These are phyloP conservation scores for Eupithecia dodoneata DNA, from an alignment of 2,888 invertebrate species.

Conservation along the genomic window DNA sequence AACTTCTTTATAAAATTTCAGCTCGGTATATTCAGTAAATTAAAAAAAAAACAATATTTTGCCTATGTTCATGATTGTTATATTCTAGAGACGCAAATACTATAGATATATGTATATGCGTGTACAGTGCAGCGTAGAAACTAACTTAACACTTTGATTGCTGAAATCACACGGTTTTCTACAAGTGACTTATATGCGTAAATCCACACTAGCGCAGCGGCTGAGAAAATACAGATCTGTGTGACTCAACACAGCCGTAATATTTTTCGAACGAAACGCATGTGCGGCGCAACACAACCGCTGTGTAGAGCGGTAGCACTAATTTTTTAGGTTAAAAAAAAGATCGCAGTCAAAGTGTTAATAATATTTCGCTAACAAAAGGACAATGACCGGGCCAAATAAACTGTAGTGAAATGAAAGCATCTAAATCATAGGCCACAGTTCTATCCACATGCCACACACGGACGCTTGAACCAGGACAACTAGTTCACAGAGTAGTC, in stretches of 20 bases:
- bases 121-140: not conserved
- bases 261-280: too few relatives aligned
- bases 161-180: too few relatives aligned
- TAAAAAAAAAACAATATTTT: not conserved
- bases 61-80: not conserved
- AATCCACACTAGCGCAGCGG: too few relatives aligned
- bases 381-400: constrained; percentile 52
- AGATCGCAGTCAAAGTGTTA: too few relatives aligned
- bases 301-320: too few relatives aligned
- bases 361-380: constrained; percentile 16
- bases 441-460: constrained; percentile 74
- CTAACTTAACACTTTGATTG: too few relatives aligned
- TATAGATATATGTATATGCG: not conserved
- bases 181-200: too few relatives aligned
- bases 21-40: not conserved
- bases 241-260: too few relatives aligned
- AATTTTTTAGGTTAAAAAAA: too few relatives aligned
- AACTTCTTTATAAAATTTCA: not conserved
- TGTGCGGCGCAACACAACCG: too few relatives aligned
- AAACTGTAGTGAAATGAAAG: constrained; percentile 71
- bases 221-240: too few relatives aligned
- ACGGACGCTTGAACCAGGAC: constrained; percentile 22
- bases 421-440: constrained; percentile 70
- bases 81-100: not conserved
- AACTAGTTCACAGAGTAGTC: not conserved